Conservation (phyloP, 2,113 vertebrate genomes). For the Mellivora capensis region DNA sequence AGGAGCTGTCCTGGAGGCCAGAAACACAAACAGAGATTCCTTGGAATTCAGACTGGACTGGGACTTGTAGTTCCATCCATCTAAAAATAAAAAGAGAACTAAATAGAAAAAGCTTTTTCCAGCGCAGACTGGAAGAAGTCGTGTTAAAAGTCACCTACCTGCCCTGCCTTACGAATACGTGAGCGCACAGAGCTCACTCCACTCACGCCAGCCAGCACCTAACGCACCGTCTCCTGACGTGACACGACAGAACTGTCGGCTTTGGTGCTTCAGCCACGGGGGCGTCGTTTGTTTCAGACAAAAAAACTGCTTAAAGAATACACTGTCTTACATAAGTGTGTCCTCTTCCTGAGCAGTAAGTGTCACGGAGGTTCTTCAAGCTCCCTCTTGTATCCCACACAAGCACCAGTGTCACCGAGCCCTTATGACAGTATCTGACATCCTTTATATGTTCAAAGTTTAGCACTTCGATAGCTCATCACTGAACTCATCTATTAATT, state of each 20-base stretch:
- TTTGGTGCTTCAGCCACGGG: neutral
- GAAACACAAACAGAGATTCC: slow-evolving; percentile 61
- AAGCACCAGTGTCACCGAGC: accelerated
- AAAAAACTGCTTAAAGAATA: neutral
- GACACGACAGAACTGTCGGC: neutral
- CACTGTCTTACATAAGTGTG: neutral
- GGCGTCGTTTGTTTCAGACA: neutral
- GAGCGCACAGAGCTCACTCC: neutral
- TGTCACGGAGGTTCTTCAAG: neutral
- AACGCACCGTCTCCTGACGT: neutral
- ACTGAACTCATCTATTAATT: neutral
- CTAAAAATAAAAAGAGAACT: neutral
- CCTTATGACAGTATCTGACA: neutral
- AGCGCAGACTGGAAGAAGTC: neutral
- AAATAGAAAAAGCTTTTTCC: neutral
- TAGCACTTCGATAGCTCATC: neutral
- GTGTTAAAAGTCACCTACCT: neutral
- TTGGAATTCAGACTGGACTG: neutral
- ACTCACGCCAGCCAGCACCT: neutral
- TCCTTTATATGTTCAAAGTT: neutral
- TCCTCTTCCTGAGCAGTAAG: neutral
- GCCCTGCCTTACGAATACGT: neutral
- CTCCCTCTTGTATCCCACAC: neutral
- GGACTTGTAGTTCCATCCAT: neutral
- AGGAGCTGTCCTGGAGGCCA: slow-evolving; percentile 93